These are phyloP conservation scores for Sinocyclocheilus grahami DNA, from an alignment of 2,113 vertebrate genomes.

Conservation along the genomic window DNA sequence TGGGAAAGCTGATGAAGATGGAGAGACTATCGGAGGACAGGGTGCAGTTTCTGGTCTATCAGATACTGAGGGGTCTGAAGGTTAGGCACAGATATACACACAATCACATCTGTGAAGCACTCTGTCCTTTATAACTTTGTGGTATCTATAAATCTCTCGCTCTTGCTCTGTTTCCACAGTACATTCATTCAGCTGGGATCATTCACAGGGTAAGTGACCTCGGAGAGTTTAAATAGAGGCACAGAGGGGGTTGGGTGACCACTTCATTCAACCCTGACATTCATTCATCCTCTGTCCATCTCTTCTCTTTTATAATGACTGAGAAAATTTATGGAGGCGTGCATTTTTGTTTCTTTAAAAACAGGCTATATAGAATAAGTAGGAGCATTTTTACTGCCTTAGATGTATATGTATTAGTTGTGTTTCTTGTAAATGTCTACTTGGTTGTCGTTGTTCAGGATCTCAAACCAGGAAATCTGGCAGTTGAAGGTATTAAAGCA, in stretches of 20 bases:
- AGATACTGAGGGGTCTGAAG: conserved; percentile 94
- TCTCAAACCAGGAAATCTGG: conserved; percentile 94
- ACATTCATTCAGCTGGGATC: conserved; percentile 94
- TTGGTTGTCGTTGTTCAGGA: conserved; percentile 75
- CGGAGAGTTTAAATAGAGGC: conserved; percentile 52
- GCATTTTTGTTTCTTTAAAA: conserved; percentile 15
- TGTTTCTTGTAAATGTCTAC: neutral
- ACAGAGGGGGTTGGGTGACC: conserved; percentile 49
- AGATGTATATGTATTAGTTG: neutral
- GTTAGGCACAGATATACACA: conserved; percentile 66
- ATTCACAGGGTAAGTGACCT: conserved; percentile 90
- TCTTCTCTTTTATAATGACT: neutral
- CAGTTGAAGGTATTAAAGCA: conserved; percentile 84
- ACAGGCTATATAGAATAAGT: neutral
- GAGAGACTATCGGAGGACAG: conserved; percentile 89
- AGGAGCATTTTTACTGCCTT: neutral
- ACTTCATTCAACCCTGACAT: conserved; percentile 51
- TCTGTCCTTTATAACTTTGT: conserved; percentile 8
- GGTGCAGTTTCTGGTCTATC: conserved; percentile 94
- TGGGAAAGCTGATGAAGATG: conserved; percentile 81
- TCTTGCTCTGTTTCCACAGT: conserved; percentile 75
- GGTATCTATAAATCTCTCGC: conserved; percentile 1
- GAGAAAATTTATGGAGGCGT: neutral
- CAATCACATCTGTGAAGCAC: neutral
- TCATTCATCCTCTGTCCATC: conserved; percentile 44